Evolutionary conservation across 2,888 invertebrate genomes (phyloP), one percentile per base, ranked within the genome.

Genomic region (Eubasilissa splendida): DNA sequence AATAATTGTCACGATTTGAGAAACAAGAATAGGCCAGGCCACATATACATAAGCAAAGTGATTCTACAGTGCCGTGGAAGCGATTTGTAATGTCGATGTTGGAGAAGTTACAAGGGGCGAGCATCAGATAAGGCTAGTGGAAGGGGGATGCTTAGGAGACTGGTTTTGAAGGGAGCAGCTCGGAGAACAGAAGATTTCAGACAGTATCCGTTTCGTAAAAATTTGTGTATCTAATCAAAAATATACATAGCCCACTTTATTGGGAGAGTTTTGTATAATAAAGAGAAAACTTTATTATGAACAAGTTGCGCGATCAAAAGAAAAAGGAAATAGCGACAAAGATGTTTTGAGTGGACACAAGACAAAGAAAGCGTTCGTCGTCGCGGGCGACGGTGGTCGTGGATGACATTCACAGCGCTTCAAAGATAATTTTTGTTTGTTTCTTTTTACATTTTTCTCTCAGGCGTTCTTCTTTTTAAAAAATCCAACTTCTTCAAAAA

Each of bases 1-100:
- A 42, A 42, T 42, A 42, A 42, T 42, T 42, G 42, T 42, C 7
- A 42, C 2, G 7, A 42, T 42, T 42, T 42, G 42, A 42, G 42
- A 42, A 42, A 7, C 4, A 42, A 42, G 42, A 42, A 42, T 42
- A 42, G 42, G 42, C 42, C 42, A 42, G 42, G 3, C 3, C 42
- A 42, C 42, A 42, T 42, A 42, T 42, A 42, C 42, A 42, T 42
- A 42, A 42, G 42, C 4, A 42, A 42, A 42, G 4, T 42, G 42
- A 42, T 42, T 5, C 4, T 58, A 58, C n/a, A n/a, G 71, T 56
- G n/a, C 71, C 58, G 71, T 58, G 42, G 59, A 79, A 74, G 66
- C 79, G 73, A 80, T 80, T 80, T 77, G 80, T 80, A 59, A 71
- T 80, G 80, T 80, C 80, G 77, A 77, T 80, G 77, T 63, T 22